Conservation (phyloP, 2,113 vertebrate genomes). For the Trachemys scripta region DNA sequence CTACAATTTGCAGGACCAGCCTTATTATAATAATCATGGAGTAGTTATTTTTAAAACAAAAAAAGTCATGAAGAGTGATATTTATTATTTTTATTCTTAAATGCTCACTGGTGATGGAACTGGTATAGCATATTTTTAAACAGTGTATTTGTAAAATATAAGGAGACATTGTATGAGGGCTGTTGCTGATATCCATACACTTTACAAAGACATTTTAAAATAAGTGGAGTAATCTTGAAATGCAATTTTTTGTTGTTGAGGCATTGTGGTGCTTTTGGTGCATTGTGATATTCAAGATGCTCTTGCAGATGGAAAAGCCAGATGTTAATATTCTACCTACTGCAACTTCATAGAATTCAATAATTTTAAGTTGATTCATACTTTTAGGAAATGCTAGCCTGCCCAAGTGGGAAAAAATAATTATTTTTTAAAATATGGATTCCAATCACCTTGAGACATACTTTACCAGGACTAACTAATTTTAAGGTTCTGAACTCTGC, state of each 20-base stretch:
- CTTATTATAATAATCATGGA: constrained; percentile 14
- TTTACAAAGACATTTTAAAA: not conserved
- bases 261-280: not conserved
- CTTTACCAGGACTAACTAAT: not conserved
- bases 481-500: not conserved
- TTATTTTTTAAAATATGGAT: not conserved
- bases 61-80: not conserved
- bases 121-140: not conserved
- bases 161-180: not conserved
- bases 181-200: not conserved
- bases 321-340: not conserved
- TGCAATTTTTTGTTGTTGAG: not conserved
- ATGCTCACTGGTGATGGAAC: not conserved
- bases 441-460: not conserved
- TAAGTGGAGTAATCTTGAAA: not conserved
- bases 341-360: not conserved
- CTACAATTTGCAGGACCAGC: not conserved
- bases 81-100: not conserved
- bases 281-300: not conserved
- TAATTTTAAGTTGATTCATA: not conserved
- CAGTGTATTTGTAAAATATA: not conserved
- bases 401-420: not conserved
- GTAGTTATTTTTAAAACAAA: not conserved
- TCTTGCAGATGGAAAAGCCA: not conserved
- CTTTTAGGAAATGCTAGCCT: not conserved